Percentiles rank a stretch among this genome's conserved stretches.
Conservation (phyloP, 2,888 invertebrate species). For the Himalopsyche anomala region DNA sequence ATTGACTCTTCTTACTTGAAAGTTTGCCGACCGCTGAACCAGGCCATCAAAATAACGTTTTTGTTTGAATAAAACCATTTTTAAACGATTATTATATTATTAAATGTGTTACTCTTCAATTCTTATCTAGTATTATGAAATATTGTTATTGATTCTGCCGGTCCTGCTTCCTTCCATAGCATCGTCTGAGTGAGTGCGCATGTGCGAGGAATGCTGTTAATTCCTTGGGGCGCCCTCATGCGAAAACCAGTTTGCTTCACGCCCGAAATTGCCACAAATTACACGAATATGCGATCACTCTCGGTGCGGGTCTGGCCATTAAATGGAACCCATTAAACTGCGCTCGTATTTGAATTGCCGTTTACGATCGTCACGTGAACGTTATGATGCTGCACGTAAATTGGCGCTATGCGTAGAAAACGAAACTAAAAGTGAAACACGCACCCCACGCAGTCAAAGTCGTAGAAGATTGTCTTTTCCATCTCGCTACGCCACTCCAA, state of each 20-base stretch:
- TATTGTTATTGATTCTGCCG: constrained; percentile 1
- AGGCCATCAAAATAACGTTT: too few species aligned
- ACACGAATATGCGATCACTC: constrained; percentile 57
- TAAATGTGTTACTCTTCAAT: too few species aligned
- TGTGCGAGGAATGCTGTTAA: constrained; percentile 62
- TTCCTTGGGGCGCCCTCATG: constrained; percentile 57
- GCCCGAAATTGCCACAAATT: constrained; percentile 64
- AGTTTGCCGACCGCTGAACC: too few species aligned
- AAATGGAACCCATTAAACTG: neutral
- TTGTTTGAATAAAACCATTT: too few species aligned
- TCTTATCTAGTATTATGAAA: too few species aligned
- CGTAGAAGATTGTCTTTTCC: neutral
- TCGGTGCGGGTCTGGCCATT: constrained; percentile 40
- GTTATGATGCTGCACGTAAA: constrained; percentile 19
- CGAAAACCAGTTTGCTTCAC: constrained; percentile 64
- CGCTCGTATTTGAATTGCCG: neutral
- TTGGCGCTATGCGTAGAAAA: neutral
- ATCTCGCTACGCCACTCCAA: too few species aligned
- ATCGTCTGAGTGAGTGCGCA: constrained; percentile 47
- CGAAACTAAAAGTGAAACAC: neutral
- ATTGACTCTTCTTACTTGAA: too few species aligned
- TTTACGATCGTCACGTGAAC: neutral
- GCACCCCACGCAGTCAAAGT: neutral
- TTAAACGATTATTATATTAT: too few species aligned
- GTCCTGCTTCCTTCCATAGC: constrained; percentile 18